Evolutionary conservation across 1,140 invertebrate genomes (phyloP).

Genomic region (Drosophila erecta): DNA sequence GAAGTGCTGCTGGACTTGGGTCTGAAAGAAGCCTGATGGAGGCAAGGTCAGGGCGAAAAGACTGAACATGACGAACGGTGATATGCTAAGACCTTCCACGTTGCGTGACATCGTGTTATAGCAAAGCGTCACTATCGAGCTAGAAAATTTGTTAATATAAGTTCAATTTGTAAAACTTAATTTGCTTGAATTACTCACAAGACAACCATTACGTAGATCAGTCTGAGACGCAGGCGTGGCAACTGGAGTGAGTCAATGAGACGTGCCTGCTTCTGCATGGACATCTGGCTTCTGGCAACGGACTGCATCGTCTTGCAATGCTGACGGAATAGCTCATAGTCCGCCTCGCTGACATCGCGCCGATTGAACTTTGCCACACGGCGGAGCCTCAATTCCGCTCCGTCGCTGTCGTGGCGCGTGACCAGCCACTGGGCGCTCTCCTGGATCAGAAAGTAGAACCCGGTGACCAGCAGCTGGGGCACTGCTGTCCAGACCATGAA

Average conservation of each 20-base stretch:
- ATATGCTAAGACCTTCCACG: conserved; percentile 86
- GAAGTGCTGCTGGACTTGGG: conserved; percentile 85
- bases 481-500: conserved; percentile 85
- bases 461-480: conserved; percentile 83
- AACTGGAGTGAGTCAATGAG: conserved; percentile 41
- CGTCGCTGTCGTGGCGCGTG: conserved; percentile 85
- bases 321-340: conserved; percentile 83
- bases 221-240: conserved; percentile 44
- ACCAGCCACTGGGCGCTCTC: conserved; percentile 88
- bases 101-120: conserved; percentile 87
- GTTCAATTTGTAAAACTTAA: neutral
- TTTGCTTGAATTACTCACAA: conserved; percentile 42
- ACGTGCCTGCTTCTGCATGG: conserved; percentile 66
- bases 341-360: conserved; percentile 76
- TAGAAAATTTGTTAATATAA: conserved; percentile 52
- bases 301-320: conserved; percentile 43
- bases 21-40: conserved; percentile 85
- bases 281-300: conserved; percentile 12
- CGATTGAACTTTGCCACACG: conserved; percentile 86
- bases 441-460: conserved; percentile 85
- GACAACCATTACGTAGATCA: conserved; percentile 33
- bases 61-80: conserved; percentile 86
- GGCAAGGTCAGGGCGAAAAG: conserved; percentile 85
- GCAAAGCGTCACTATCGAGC: conserved; percentile 86
- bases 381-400: conserved; percentile 85